Evolutionary conservation across 1,140 invertebrate species (phyloP), one percentile per base, ranked within the genome.

Genomic region (Scylla paramamosain): DNA sequence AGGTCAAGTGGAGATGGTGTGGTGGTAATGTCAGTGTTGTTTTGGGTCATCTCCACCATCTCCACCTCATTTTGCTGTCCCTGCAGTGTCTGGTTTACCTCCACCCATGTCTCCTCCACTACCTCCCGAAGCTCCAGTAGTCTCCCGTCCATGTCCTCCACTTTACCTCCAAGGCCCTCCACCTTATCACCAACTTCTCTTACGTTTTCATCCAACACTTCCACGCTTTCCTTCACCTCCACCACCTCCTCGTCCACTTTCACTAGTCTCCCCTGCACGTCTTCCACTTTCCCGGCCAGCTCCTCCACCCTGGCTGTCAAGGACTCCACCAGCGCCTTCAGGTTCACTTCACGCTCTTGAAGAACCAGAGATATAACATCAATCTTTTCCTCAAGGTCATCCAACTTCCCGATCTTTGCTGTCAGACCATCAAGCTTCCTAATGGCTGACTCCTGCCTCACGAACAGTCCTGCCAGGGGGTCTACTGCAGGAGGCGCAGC

Each of bases 401-500:
- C 94, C 48, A 92, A 46, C 46, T 91, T 91, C 16, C 90, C 83
- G 12, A 95, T 90, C 45, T 86, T 95, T 0, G 45, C 90, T 12
- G 84, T 92, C n/a, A 95, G 94, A 29, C 7, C 45, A 48, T 95
- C 94, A 29, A 95, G 89, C 87, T 95, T 95, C 90, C 82, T 91
- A 4, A 92, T 82, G 45, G 89, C 77, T 45, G 94, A 25, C 31
- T 95, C 94, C 46, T 95, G 94, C 82, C 94, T 91, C 10, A 95
- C 28, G 94, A 52, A 92, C 2, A 94, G 29, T n/a, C 94, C 52
- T 29, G 90, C n/a, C 4, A 92, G 82, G 0, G 94, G 94, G n/a
- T 91, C 89, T 0, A 29, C 25, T 29, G n/a, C 31, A 6, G 59
- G n/a, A 39, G 39, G 39, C 39, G 39, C 46, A 25, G 29, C n/a